These are phyloP conservation scores for Taurulus bubalis DNA, from an alignment of 2,113 vertebrate species.

Conservation along the genomic window DNA sequence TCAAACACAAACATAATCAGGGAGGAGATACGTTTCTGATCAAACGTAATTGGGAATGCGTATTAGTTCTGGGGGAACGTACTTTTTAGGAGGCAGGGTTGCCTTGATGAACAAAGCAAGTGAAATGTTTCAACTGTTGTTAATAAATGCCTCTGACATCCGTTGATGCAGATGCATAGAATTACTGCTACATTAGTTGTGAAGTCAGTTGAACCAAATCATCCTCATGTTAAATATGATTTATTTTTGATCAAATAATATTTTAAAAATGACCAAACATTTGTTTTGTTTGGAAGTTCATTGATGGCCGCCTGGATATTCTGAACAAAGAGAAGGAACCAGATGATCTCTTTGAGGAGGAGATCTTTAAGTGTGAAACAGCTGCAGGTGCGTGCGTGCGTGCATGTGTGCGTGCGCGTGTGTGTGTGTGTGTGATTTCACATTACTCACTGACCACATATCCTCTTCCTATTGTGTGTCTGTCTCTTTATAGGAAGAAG, in stretches of 20 bases:
- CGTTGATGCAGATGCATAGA: background rate
- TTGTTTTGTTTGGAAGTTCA: conserved; percentile 82
- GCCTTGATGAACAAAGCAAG: background rate
- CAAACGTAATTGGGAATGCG: no score
- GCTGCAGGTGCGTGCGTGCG: conserved; percentile 77
- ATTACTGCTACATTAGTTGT: background rate
- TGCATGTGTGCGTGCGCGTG: background rate
- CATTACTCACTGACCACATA: background rate
- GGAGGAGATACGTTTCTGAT: no score
- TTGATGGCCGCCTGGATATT: conserved; percentile 87
- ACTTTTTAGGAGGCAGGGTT: no score
- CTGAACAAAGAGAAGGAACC: conserved; percentile 86
- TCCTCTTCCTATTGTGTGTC: background rate
- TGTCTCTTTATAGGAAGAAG: conserved; percentile 75
- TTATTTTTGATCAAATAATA: background rate
- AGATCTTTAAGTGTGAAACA: conserved; percentile 80
- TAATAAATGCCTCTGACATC: background rate
- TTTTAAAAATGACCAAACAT: background rate
- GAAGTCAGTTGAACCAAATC: background rate
- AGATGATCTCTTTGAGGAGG: conserved; percentile 90
- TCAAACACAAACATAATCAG: no score
- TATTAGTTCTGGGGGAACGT: no score
- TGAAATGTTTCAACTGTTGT: conserved; percentile 4
- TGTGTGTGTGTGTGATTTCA: background rate
- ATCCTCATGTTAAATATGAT: background rate